Conservation (phyloP, 2,888 invertebrate species). For the Chaetogeoica ovagalla region DNA sequence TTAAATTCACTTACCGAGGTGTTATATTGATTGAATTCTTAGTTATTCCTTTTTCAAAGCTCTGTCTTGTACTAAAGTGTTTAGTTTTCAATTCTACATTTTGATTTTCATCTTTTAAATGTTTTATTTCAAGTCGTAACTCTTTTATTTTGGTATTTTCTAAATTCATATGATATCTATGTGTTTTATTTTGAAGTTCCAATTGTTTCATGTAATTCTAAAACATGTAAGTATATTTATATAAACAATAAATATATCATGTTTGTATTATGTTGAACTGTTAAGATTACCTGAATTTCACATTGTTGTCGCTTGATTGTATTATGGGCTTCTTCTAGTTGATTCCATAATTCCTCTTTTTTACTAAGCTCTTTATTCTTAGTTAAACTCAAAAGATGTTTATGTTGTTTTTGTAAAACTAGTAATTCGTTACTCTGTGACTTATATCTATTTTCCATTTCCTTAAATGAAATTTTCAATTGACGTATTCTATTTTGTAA, state of each 20-base stretch:
- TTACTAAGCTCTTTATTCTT: conserved; percentile 75
- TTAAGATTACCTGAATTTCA: conserved; percentile 59
- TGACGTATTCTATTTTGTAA: conserved; percentile 51
- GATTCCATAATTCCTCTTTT: conserved; percentile 72
- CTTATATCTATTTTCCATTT: conserved; percentile 64
- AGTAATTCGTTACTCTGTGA: conserved; percentile 69
- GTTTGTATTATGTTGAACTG: not conserved
- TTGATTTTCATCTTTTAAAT: conserved; percentile 17
- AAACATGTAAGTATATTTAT: conserved; percentile 35
- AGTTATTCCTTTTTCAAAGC: conserved; percentile 9
- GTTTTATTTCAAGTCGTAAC: conserved; percentile 64
- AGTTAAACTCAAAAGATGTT: conserved; percentile 70
- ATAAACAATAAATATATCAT: not conserved
- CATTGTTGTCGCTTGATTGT: conserved; percentile 60
- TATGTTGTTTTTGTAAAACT: conserved; percentile 70
- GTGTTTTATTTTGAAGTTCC: conserved; percentile 74
- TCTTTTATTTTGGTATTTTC: conserved; percentile 74
- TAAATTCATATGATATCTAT: conserved; percentile 69
- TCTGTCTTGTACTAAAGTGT: not conserved
- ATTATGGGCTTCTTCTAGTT: conserved; percentile 61
- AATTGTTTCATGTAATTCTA: conserved; percentile 70
- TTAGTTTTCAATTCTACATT: conserved; percentile 8
- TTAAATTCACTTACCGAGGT: conserved; percentile 14
- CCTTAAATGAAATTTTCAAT: conserved; percentile 56
- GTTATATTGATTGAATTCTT: conserved; percentile 24